Base-by-base conservation (phyloP, 2,113 vertebrate species). In the Actenoides lindsayi region DNA sequence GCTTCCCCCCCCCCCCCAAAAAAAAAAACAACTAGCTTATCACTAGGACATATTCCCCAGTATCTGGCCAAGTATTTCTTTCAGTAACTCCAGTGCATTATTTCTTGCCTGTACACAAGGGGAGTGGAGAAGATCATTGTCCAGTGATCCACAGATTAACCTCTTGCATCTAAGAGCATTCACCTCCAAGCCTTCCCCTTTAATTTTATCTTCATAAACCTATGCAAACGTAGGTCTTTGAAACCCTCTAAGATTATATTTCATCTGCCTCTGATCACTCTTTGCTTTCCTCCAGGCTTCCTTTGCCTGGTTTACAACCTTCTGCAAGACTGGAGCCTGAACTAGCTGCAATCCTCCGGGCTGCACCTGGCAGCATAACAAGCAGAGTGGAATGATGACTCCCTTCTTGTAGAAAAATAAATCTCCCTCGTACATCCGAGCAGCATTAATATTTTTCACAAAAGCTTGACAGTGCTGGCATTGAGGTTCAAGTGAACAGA, bases 71-170 rank as follows among this genome's bases (percentile, higher is more conserved):
- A 65, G 12, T 19, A 39, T 15, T 54, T 50, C 70, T 9, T 30
- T 16, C 39, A 81, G 25, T 19, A 56, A 12, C 30, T 41, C 35
- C 2, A 8, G 50, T 2, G 4, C 21, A 21, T 56, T 37, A 33
- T 33, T 44, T 50, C 46, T 62, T 35, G 16, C 37, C 25, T 33
- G n/a, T 12, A 41, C 9, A 30, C 37, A 73, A 4, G 3, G 24
- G 11, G 9, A 80, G 14, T 0, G 2, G 14, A 69, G 10, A 20
- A 64, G 20, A 53, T 64, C 15, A 33, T 24, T 30, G 27, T 20
- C 24, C 0, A 0, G 5, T 25, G 16, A 39, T 57, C 11, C 35
- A 56, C 42, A 73, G 23, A 70, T 28, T 21, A 23, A 6, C 27
- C 17, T 31, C 41, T 33, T 37, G 4, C 20, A 41, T 25, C 28